phyloP scores from a whole-genome alignment of 2,113 vertebrate genomes.

The Cololabis saira region DNA sequence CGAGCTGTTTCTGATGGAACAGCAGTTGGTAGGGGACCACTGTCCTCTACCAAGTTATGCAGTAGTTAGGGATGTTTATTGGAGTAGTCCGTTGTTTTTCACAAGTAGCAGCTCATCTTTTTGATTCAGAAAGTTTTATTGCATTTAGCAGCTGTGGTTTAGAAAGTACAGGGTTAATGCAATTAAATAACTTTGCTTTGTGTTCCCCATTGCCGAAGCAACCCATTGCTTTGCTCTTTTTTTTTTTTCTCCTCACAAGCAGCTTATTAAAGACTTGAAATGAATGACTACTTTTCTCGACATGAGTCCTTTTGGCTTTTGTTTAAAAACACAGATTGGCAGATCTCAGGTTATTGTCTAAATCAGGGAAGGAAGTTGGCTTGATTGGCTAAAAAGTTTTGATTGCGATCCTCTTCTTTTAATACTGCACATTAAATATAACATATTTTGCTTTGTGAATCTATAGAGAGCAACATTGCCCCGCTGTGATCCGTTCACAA shows the following conservation, averaged over 20 bases:
- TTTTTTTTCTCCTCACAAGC: slow-evolving; percentile 29
- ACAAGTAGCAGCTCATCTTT: no score
- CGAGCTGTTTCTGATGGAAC: slow-evolving; percentile 17
- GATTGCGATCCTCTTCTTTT: slow-evolving; percentile 9
- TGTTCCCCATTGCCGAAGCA: slow-evolving; percentile 29
- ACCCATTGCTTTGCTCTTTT: slow-evolving; percentile 17
- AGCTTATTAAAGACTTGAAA: slow-evolving; percentile 55
- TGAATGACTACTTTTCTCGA: slow-evolving; percentile 33
- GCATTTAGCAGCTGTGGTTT: no score
- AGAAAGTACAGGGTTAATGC: no score
- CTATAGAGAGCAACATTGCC: slow-evolving; percentile 46
- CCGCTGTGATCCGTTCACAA: slow-evolving; percentile 55
- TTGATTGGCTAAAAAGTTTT: background rate
- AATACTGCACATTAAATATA: slow-evolving; percentile 5
- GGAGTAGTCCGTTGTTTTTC: background rate
- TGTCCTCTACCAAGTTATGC: slow-evolving; percentile 10
- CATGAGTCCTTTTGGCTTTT: background rate
- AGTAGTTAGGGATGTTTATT: background rate
- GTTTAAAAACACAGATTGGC: no score
- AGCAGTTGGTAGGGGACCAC: slow-evolving; percentile 12
- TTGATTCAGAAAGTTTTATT: no score
- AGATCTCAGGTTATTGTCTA: no score
- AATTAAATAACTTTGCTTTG: background rate
- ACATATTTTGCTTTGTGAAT: slow-evolving; percentile 41
- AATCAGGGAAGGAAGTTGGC: no score